phyloP scores from a whole-genome alignment of 1,140 invertebrate species.

The Drosophila lacertosa region DNA sequence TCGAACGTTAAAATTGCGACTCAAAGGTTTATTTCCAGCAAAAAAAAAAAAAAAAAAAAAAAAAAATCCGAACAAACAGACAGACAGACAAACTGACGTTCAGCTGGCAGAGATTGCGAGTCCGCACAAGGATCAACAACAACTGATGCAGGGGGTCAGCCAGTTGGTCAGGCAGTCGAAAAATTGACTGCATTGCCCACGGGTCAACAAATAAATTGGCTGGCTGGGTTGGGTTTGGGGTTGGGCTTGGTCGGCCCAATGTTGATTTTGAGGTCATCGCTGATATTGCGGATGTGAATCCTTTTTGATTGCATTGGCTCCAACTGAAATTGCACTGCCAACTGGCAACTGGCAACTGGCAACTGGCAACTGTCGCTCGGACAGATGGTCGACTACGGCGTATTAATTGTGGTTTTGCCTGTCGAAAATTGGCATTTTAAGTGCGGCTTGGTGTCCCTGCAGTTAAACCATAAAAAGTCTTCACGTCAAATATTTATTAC shows the following conservation, averaged over 20 bases:
- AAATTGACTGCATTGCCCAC: conserved; percentile 82
- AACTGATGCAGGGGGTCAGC: conserved; percentile 21
- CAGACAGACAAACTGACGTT: conserved; percentile 18
- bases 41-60: conserved; percentile 34
- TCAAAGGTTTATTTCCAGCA: conserved; percentile 76
- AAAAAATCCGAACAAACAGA: conserved; percentile 5
- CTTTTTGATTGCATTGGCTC: conserved; percentile 75
- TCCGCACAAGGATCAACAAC: not conserved
- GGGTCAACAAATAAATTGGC: conserved; percentile 82
- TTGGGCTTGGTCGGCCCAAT: conserved; percentile 44
- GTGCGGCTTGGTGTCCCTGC: conserved; percentile 77
- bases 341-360: conserved; percentile 27
- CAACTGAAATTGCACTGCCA: conserved; percentile 47
- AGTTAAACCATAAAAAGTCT: conserved; percentile 68
- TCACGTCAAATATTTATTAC: conserved; percentile 77
- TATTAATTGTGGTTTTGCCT: conserved; percentile 79
- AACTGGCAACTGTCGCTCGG: conserved; percentile 15
- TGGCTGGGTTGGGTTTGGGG: conserved; percentile 31
- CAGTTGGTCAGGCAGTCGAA: conserved; percentile 60
- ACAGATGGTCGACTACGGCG: conserved; percentile 41
- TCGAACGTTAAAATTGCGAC: conserved; percentile 79
- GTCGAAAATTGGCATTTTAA: conserved; percentile 81
- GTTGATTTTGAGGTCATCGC: conserved; percentile 82
- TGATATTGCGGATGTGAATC: conserved; percentile 81
- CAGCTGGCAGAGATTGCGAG: conserved; percentile 63